Percentiles rank a stretch among this genome's conserved stretches.
phyloP scores from a whole-genome alignment of 2,113 vertebrate species.

The Galeopterus variegatus region DNA sequence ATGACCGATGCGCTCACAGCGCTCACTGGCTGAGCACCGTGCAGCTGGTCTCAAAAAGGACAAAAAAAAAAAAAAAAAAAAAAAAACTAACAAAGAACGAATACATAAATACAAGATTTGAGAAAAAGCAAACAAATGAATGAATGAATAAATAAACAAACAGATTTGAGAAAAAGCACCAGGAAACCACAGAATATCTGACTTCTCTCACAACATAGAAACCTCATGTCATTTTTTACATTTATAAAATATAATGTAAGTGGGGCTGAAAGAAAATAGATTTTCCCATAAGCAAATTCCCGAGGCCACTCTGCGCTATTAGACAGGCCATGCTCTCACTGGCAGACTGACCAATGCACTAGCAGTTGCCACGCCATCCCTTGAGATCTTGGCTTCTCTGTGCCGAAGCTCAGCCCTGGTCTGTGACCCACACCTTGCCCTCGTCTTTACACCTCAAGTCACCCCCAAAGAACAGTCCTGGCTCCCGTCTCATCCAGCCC shows the following conservation, averaged over 20 bases:
- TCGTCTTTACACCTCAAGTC: neutral
- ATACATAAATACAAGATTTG: no score
- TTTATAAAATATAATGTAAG: neutral
- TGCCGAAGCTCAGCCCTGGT: neutral
- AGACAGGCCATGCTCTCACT: neutral
- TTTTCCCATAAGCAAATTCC: neutral
- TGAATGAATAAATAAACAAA: no score
- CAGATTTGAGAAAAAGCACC: neutral
- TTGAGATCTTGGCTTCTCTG: neutral
- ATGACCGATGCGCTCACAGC: no score
- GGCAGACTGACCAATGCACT: neutral
- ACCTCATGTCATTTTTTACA: neutral
- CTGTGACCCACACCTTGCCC: neutral
- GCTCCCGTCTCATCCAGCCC: neutral
- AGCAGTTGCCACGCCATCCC: neutral
- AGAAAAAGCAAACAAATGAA: no score
- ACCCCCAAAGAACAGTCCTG: neutral
- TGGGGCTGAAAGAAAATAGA: constrained; percentile 34
- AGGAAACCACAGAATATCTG: neutral
- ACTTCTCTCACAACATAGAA: constrained; percentile 43
- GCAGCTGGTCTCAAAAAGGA: no score
- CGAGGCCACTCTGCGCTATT: neutral
- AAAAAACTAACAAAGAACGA: no score
- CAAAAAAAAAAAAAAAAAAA: no score
- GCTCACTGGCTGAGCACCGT: no score